Percentiles rank a stretch among this genome's conserved stretches.
Evolutionary conservation across 2,797 vertebrate species (phyloP).

Genomic region (Acanthurus lineatus): DNA sequence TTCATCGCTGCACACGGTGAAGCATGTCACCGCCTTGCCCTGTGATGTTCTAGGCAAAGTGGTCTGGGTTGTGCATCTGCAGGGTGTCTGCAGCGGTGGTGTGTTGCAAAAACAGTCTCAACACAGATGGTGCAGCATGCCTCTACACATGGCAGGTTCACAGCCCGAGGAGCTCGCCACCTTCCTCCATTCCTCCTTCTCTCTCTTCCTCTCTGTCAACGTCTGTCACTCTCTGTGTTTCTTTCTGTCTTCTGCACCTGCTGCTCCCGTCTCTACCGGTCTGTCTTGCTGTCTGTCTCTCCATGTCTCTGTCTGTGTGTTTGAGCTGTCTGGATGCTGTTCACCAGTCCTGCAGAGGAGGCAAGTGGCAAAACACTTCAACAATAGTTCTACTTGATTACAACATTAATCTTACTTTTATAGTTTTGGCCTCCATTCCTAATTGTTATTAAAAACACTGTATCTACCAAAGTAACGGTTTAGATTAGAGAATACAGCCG

Average conservation of each 20-base stretch:
- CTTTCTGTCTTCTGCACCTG: constrained; percentile 53
- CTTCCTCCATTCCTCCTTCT: constrained; percentile 36
- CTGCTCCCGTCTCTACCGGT: constrained; percentile 31
- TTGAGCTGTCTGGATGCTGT: not conserved
- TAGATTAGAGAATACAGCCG: not conserved
- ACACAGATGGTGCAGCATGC: constrained; percentile 73
- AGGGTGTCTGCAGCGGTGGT: constrained; percentile 55
- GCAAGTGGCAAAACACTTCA: too few relatives aligned
- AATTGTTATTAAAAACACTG: not conserved
- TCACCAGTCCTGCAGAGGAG: not conserved
- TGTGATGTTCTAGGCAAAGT: constrained; percentile 56
- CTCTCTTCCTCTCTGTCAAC: constrained; percentile 37
- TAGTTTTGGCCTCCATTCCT: not conserved
- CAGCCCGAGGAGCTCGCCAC: constrained; percentile 51
- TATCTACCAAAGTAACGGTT: not conserved
- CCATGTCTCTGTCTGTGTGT: not conserved
- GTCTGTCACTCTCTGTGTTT: constrained; percentile 52
- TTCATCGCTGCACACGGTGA: constrained; percentile 23
- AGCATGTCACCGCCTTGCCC: constrained; percentile 40
- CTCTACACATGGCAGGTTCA: constrained; percentile 66
- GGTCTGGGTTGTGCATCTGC: constrained; percentile 45
- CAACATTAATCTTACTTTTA: constrained; percentile 3
- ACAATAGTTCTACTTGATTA: not conserved
- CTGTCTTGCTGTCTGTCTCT: constrained; percentile 4
- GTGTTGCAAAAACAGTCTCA: constrained; percentile 71